A percentile compares a stretch with the other conserved stretches of the same genome.
Conservation (phyloP, 2,888 invertebrate genomes). For the Bellardia pandia region DNA sequence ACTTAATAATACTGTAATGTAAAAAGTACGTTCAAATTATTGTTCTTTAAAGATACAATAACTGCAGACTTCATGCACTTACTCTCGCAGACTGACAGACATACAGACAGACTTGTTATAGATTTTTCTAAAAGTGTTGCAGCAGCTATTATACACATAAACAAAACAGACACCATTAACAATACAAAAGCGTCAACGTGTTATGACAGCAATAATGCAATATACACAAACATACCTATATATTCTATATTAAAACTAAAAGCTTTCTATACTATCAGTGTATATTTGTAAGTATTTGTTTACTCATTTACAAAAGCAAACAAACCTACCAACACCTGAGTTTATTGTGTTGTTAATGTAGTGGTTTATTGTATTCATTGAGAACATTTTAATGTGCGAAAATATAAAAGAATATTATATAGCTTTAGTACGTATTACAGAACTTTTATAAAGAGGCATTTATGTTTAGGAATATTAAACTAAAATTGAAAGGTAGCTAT, state of each 20-base stretch:
- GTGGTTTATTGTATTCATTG: background rate
- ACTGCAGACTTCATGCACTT: background rate
- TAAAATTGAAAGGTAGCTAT: too few relatives aligned
- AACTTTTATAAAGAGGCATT: background rate
- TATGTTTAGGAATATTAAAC: background rate
- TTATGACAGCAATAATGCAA: too few relatives aligned
- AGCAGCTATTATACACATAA: too few relatives aligned
- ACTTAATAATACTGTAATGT: background rate
- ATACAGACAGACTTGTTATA: too few relatives aligned
- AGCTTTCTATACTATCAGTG: background rate
- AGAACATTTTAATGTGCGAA: background rate
- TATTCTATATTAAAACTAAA: too few relatives aligned
- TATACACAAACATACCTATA: too few relatives aligned
- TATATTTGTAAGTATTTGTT: background rate
- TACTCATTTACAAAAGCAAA: background rate
- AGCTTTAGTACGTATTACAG: background rate
- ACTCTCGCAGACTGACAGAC: too few relatives aligned
- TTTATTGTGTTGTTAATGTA: background rate
- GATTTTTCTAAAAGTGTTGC: too few relatives aligned
- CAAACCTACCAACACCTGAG: background rate
- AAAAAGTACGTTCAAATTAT: background rate
- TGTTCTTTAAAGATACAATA: background rate
- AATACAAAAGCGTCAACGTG: too few relatives aligned
- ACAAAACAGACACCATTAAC: too few relatives aligned
- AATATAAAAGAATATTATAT: background rate